Conservation (phyloP, 2,797 vertebrate species). For the Tarsius wallacei region DNA sequence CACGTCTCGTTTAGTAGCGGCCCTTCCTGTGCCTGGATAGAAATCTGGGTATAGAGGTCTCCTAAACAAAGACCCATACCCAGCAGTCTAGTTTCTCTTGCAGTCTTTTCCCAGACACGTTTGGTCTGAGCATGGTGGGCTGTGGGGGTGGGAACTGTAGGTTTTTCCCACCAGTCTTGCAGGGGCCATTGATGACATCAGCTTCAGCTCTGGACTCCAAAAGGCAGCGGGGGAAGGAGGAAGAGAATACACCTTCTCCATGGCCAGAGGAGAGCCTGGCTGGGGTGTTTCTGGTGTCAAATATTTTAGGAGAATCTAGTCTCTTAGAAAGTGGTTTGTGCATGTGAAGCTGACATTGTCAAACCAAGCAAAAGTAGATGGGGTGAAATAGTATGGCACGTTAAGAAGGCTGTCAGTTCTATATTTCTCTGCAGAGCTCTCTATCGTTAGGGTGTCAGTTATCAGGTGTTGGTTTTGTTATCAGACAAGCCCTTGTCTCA, state of each 20-base stretch:
- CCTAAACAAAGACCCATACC: background rate
- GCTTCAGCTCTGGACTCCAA: background rate
- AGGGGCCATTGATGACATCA: background rate
- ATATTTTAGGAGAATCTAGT: background rate
- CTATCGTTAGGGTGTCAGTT: conserved; percentile 79
- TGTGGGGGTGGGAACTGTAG: background rate
- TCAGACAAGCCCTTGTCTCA: conserved; percentile 81
- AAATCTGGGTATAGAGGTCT: conserved; percentile 27
- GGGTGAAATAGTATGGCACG: background rate
- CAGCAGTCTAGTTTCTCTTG: background rate
- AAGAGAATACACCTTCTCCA: background rate
- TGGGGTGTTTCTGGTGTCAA: background rate
- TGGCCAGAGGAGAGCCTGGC: background rate
- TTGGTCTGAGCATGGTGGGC: background rate
- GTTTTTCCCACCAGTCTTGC: background rate
- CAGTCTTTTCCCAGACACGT: background rate
- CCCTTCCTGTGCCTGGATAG: background rate
- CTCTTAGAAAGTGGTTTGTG: conserved; percentile 6
- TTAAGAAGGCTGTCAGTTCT: conserved; percentile 55
- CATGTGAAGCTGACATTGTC: background rate
- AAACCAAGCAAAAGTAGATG: background rate
- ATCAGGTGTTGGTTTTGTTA: conserved; percentile 83
- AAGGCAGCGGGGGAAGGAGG: background rate
- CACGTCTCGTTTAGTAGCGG: background rate
- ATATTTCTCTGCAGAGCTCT: conserved; percentile 46